Evolutionary conservation across 2,797 vertebrate genomes (phyloP).

Genomic region (Hippoglossus hippoglossus): DNA sequence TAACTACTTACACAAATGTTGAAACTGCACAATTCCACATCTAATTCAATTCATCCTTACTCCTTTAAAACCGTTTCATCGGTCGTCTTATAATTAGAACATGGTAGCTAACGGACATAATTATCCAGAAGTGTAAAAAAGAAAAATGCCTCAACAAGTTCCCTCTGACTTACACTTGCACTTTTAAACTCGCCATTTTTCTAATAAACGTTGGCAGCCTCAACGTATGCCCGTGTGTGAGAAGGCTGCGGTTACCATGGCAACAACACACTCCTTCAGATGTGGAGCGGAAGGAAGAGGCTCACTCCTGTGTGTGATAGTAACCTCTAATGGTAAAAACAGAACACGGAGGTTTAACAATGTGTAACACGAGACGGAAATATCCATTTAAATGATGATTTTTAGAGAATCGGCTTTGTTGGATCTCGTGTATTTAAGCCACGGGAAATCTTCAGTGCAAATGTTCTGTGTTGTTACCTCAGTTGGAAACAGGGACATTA

Average conservation of each 20-base stretch:
- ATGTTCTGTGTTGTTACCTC: not conserved
- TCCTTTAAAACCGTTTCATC: too few relatives aligned
- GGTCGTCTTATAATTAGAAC: too few relatives aligned
- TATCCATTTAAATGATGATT: slow-evolving; percentile 10
- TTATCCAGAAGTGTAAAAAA: too few relatives aligned
- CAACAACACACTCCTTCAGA: slow-evolving; percentile 68
- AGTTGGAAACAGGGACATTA: not conserved
- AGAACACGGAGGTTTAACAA: slow-evolving; percentile 26
- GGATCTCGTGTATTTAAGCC: slow-evolving; percentile 7
- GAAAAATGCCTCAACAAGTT: slow-evolving; percentile 21
- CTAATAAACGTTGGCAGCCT: slow-evolving; percentile 50
- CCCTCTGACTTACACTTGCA: slow-evolving; percentile 30
- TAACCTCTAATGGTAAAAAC: slow-evolving; percentile 49
- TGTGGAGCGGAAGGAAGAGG: slow-evolving; percentile 52
- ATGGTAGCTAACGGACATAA: too few relatives aligned
- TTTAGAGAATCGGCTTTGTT: not conserved
- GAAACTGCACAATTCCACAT: not conserved
- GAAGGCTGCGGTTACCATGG: slow-evolving; percentile 75
- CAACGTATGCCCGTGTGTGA: slow-evolving; percentile 61
- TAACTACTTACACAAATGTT: not conserved
- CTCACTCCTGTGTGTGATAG: slow-evolving; percentile 29
- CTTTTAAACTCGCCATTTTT: slow-evolving; percentile 47
- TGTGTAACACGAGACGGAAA: slow-evolving; percentile 21
- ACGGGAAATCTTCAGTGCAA: not conserved
- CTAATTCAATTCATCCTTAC: not conserved